Evolutionary conservation across 2,113 vertebrate genomes (phyloP).

Genomic region (Chlorodrepanis virens): DNA sequence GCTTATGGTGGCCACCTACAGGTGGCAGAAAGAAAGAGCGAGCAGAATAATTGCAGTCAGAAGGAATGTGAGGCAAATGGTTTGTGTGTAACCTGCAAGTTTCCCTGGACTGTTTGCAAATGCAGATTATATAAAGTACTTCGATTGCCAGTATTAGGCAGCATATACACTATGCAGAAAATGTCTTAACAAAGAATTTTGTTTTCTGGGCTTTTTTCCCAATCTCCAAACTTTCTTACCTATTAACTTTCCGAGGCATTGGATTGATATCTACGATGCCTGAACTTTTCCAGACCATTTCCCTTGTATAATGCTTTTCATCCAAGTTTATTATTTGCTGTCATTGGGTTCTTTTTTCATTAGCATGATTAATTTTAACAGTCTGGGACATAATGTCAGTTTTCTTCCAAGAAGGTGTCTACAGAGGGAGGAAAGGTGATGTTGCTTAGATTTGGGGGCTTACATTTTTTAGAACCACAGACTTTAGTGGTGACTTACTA

Average conservation of each 20-base stretch:
- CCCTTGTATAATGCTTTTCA: not conserved
- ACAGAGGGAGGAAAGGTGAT: not conserved
- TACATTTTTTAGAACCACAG: not conserved
- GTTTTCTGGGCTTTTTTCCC: not conserved
- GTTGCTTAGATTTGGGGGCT: not conserved
- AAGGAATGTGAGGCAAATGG: not conserved
- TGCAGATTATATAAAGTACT: not conserved
- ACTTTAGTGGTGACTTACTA: not conserved
- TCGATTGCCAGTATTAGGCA: not conserved
- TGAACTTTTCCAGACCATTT: not conserved
- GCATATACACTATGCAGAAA: not conserved
- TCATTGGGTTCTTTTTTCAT: not conserved
- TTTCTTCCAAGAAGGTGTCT: not conserved
- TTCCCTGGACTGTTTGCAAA: not conserved
- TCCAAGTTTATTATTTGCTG: not conserved
- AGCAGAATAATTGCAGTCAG: not conserved
- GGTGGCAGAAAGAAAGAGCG: constrained; percentile 72
- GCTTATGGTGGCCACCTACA: constrained; percentile 83
- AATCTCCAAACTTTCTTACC: not conserved
- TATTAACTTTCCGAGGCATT: not conserved
- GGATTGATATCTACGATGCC: not conserved
- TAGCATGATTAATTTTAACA: not conserved
- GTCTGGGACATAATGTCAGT: not conserved
- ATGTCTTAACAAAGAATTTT: not conserved
- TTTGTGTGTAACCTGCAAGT: not conserved